Percentiles rank a stretch among this genome's conserved stretches.
Conservation (phyloP, 1,140 invertebrate species). For the Phymastichus coffea region DNA sequence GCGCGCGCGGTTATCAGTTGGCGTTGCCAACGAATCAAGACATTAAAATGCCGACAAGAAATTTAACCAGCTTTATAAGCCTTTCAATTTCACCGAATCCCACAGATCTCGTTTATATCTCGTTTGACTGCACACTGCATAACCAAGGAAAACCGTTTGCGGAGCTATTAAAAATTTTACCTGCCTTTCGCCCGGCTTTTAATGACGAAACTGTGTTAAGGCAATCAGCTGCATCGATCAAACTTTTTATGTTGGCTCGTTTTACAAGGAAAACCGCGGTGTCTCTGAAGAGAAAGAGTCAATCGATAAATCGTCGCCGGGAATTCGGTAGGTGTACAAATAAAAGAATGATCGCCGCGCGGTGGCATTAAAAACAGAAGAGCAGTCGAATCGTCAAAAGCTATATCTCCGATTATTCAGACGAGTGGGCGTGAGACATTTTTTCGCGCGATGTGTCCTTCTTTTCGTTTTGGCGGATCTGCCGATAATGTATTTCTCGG, state of each 20-base stretch:
- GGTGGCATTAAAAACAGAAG: neutral
- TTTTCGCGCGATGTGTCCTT: too few species aligned
- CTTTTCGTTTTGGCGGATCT: neutral
- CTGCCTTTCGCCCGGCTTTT: constrained; percentile 13
- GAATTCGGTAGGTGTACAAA: constrained; percentile 16
- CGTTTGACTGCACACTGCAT: too few species aligned
- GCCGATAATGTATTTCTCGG: constrained; percentile 14
- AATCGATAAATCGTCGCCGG: neutral
- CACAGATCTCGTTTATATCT: too few species aligned
- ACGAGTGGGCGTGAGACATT: constrained; percentile 20
- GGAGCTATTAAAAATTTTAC: neutral
- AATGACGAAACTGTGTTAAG: constrained; percentile 30
- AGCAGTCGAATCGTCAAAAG: constrained; percentile 15
- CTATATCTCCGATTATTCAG: constrained; percentile 15
- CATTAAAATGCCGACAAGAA: too few species aligned
- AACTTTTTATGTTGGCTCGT: constrained; percentile 19
- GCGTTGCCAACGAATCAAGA: too few species aligned
- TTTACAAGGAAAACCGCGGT: constrained; percentile 18
- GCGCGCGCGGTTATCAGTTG: too few species aligned
- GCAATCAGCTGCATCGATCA: constrained; percentile 25
- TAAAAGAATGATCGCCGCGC: constrained; percentile 1
- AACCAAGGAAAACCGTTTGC: neutral
- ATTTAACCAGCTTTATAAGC: too few species aligned
- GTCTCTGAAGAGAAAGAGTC: neutral
- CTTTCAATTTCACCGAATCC: constrained; percentile 7